phyloP scores from a whole-genome alignment of 1,140 invertebrate genomes.

The Drosophila ambigua region DNA sequence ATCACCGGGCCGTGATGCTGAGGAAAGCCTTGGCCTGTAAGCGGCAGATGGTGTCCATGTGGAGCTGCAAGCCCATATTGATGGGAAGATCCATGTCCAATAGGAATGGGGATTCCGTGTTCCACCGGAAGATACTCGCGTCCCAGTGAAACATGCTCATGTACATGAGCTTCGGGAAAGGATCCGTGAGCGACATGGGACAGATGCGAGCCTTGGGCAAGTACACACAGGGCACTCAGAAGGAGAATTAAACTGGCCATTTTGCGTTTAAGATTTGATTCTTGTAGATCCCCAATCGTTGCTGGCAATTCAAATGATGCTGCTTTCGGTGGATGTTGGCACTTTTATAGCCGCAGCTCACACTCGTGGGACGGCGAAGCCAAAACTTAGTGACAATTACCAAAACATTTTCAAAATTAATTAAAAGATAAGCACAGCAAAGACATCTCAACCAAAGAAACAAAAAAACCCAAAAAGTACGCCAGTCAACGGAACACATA shows the following conservation, averaged over 20 bases:
- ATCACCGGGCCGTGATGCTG: no score
- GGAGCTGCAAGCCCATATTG: no score
- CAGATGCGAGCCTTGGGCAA: neutral
- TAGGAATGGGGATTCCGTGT: neutral
- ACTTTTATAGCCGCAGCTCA: constrained; percentile 37
- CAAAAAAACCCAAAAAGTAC: constrained; percentile 17
- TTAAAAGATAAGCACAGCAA: constrained; percentile 57
- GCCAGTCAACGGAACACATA: constrained; percentile 15
- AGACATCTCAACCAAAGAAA: constrained; percentile 19
- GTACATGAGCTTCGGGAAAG: neutral
- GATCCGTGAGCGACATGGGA: no score
- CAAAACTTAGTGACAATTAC: constrained; percentile 31
- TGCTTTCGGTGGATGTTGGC: constrained; percentile 12
- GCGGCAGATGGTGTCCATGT: no score
- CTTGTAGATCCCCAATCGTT: neutral
- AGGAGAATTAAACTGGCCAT: constrained; percentile 30
- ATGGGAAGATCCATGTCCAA: neutral
- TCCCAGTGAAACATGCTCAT: constrained; percentile 11
- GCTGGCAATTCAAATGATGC: constrained; percentile 38
- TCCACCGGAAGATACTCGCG: constrained; percentile 1
- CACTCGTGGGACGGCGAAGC: constrained; percentile 3
- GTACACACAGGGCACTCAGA: neutral
- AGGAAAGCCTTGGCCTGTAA: no score
- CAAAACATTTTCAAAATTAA: constrained; percentile 46
- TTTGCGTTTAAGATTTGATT: neutral